Evolutionary conservation across 2,888 invertebrate genomes (phyloP), one percentile per base, ranked within the genome.

Genomic region (Iselma pallidipennis): DNA sequence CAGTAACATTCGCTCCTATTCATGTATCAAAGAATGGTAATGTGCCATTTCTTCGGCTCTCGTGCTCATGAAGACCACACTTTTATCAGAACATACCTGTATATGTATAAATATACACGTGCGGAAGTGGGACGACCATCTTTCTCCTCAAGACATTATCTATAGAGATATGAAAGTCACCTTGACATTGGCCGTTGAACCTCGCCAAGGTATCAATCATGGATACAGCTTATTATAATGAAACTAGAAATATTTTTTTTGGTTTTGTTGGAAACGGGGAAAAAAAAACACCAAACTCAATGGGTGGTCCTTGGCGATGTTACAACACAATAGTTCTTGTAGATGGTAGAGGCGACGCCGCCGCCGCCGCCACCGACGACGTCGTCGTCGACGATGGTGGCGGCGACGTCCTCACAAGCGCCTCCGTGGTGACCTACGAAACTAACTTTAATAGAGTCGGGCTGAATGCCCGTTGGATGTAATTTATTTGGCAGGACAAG

Each of bases 381-480:
- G 53, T 21, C 28, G 45, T 49, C 62, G 68, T 2, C 23, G 26
- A 19, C 55, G 42, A 19, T 49, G 28, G 26, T 54, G 63, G 51
- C 56, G 53, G 14, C 37, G 48, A 28, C 53, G 16, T 12, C 29
- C 31, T 59, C 59, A 67, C 67, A 70, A 63, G 74, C 74, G 71
- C 74, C 71, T 66, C 73, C 71, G 72, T 74, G 80, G 80, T 76
- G 80, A 80, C 80, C 81, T 75, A 75, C 74, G 73, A 68, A 78
- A 80, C 78, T 76, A 80, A 80, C 78, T 81, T 81, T 81, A 82
- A 82, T 82, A 80, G 81, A 81, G 80, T 80, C 78, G 79, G 76
- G 78, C 78, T 78, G 79, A 79, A 79, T 80, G 75, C 78, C 76
- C 79, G 78, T 75, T 79, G 78, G 76, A 78, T 77, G 80, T 82